Evolutionary conservation across 2,888 invertebrate genomes (phyloP).

Genomic region (Himalopsyche japonica): DNA sequence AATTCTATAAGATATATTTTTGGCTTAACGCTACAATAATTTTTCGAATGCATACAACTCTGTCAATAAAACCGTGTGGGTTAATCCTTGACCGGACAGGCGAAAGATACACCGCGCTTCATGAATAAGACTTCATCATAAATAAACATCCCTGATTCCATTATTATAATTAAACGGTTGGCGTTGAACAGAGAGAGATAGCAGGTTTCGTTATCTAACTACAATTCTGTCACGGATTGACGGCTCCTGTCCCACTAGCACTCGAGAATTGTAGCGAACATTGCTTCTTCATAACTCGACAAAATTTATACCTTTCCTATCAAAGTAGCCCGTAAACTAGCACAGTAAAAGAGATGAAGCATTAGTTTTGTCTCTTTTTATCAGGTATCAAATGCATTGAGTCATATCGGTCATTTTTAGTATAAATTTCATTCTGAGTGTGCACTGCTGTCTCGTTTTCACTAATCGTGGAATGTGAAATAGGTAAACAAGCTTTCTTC

Average conservation of each 20-base stretch:
- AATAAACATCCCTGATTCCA: slow-evolving; percentile 33
- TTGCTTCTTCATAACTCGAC: neutral
- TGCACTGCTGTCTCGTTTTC: neutral
- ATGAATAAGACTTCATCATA: slow-evolving; percentile 22
- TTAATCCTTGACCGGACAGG: neutral
- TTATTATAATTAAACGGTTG: slow-evolving; percentile 30
- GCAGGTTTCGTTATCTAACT: neutral
- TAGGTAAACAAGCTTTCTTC: neutral
- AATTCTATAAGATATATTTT: neutral
- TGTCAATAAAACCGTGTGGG: neutral
- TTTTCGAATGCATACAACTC: neutral
- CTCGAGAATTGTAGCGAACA: neutral
- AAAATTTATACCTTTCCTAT: neutral
- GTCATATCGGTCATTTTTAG: neutral
- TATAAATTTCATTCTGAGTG: neutral
- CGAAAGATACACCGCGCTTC: slow-evolving; percentile 10
- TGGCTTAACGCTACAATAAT: neutral
- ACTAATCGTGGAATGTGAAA: neutral
- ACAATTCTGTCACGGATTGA: neutral
- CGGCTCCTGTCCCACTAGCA: neutral
- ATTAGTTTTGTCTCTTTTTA: neutral
- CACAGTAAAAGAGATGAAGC: neutral
- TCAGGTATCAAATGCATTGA: neutral
- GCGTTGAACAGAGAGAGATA: slow-evolving; percentile 1
- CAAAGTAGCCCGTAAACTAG: neutral